These are phyloP conservation scores for Helobdella robusta DNA, from an alignment of 2,888 invertebrate genomes.

Conservation along the genomic window DNA sequence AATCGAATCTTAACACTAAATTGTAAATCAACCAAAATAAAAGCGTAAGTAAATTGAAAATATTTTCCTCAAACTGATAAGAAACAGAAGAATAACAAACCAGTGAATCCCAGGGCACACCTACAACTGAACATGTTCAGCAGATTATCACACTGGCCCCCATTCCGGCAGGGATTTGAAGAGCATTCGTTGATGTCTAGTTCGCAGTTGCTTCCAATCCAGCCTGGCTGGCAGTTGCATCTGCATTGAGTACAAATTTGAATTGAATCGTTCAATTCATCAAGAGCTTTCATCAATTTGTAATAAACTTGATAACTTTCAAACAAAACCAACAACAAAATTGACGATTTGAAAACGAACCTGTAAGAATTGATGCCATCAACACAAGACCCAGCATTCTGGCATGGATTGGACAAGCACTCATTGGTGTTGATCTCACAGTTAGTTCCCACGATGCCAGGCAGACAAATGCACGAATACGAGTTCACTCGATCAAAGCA, in stretches of 20 bases:
- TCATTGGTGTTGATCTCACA: constrained; percentile 32
- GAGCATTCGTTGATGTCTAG: constrained; percentile 32
- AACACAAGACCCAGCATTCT: constrained; percentile 32
- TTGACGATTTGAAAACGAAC: constrained; percentile 28
- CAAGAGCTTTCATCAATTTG: too few relatives aligned
- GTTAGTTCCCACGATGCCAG: constrained; percentile 18
- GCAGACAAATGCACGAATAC: neutral
- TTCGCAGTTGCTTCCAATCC: constrained; percentile 27
- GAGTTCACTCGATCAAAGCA: constrained; percentile 25
- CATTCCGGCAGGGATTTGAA: constrained; percentile 33
- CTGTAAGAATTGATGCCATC: constrained; percentile 29
- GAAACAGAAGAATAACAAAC: constrained; percentile 37
- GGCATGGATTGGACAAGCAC: constrained; percentile 30
- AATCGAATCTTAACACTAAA: too few relatives aligned
- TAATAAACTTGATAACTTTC: too few relatives aligned
- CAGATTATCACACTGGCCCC: constrained; percentile 33
- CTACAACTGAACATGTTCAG: constrained; percentile 32
- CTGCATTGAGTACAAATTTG: too few relatives aligned
- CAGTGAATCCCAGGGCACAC: constrained; percentile 32
- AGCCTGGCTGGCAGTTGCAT: constrained; percentile 25
- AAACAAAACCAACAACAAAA: neutral
- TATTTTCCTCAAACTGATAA: neutral
- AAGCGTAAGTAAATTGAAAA: too few relatives aligned
- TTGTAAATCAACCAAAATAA: too few relatives aligned
- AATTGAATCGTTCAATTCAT: too few relatives aligned